phyloP scores from a whole-genome alignment of 2,797 vertebrate genomes.

The Furcifer pardalis region DNA sequence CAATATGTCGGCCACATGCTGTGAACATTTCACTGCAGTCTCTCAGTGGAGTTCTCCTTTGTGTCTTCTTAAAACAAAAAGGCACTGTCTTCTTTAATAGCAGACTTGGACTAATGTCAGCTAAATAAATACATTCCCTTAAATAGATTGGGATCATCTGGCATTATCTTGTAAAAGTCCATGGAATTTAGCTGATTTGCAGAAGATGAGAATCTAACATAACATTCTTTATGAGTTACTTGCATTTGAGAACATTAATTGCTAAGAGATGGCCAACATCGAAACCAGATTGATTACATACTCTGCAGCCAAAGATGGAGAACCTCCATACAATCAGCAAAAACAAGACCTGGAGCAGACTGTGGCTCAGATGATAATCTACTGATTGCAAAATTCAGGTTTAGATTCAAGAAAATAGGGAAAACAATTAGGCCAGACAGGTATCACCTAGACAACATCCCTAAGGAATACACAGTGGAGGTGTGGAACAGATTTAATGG shows the following conservation, averaged over 20 bases:
- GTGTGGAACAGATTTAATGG: too few relatives aligned
- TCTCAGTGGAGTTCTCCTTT: slow-evolving; percentile 32
- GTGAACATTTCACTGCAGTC: slow-evolving; percentile 59
- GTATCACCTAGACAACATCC: too few relatives aligned
- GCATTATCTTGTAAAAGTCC: slow-evolving; percentile 20
- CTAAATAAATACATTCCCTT: slow-evolving; percentile 40
- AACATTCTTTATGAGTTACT: slow-evolving; percentile 41
- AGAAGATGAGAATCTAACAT: background rate
- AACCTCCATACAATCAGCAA: too few relatives aligned
- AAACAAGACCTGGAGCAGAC: too few relatives aligned
- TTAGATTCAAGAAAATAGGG: too few relatives aligned
- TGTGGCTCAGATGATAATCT: too few relatives aligned
- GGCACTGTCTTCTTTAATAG: slow-evolving; percentile 17
- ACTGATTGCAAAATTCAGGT: too few relatives aligned
- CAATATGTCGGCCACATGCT: slow-evolving; percentile 45
- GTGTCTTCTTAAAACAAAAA: slow-evolving; percentile 45
- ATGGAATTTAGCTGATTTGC: slow-evolving; percentile 28
- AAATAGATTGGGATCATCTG: slow-evolving; percentile 9
- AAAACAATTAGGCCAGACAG: too few relatives aligned
- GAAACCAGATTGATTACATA: too few relatives aligned
- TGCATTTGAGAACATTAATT: background rate
- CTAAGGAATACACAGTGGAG: too few relatives aligned
- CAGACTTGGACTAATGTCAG: slow-evolving; percentile 55
- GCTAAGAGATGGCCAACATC: too few relatives aligned
- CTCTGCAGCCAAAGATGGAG: too few relatives aligned